Conservation (phyloP, 23 tunicate species). For the Phallusia fumigata region DNA sequence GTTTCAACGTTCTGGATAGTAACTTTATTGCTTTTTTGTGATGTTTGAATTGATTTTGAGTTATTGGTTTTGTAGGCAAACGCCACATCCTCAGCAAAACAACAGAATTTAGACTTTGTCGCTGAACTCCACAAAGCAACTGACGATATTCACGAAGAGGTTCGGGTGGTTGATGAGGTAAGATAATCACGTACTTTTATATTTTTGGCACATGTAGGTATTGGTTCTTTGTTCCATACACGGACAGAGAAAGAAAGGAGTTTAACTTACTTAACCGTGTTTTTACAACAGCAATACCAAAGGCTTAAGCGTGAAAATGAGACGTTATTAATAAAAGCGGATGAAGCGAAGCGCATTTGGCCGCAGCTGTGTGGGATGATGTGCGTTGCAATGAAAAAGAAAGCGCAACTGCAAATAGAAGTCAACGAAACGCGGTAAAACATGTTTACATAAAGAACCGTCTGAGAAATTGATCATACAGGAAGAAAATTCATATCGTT, state of each 20-base stretch:
- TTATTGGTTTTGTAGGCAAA: not conserved
- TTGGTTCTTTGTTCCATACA: too few species aligned
- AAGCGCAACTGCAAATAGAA: constrained; percentile 23
- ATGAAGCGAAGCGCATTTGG: constrained; percentile 29
- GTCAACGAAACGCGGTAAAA: constrained; percentile 33
- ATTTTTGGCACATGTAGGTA: too few species aligned
- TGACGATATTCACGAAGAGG: not conserved
- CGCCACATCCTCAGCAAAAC: not conserved
- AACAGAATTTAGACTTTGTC: not conserved
- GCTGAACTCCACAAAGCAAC: not conserved
- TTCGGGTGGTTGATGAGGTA: not conserved
- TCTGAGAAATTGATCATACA: too few species aligned
- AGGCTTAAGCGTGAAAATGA: constrained; percentile 19
- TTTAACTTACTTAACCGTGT: too few species aligned
- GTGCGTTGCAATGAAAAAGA: constrained; percentile 16
- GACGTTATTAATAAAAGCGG: not conserved
- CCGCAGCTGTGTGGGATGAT: constrained; percentile 28
- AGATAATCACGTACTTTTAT: too few species aligned
- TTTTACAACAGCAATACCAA: too few species aligned
- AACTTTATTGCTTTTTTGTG: not conserved
- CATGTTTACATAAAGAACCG: too few species aligned
- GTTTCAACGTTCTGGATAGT: not conserved
- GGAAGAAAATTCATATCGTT: too few species aligned
- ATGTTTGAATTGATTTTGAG: not conserved
- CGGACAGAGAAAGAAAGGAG: too few species aligned